These are phyloP conservation scores for Tipula confusa DNA, from an alignment of 2,888 invertebrate species.

Conservation along the genomic window DNA sequence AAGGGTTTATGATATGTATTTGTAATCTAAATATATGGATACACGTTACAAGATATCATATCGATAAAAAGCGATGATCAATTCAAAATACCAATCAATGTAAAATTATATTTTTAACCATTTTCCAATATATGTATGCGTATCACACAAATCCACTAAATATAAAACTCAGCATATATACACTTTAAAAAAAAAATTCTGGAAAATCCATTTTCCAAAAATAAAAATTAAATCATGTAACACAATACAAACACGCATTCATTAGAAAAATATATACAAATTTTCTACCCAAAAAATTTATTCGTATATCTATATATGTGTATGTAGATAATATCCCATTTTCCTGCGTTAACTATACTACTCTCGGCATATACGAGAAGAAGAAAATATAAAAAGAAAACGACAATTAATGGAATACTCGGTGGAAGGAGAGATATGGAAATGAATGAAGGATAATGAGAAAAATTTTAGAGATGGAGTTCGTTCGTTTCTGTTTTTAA, in stretches of 20 bases:
- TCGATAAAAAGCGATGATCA: not conserved
- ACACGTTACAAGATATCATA: not conserved
- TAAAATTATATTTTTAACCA: constrained; percentile 17
- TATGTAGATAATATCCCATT: not conserved
- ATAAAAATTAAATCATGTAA: constrained; percentile 1
- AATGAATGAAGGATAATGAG: constrained; percentile 25
- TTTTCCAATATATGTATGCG: not conserved
- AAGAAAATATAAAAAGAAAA: constrained; percentile 5
- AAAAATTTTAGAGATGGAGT: constrained; percentile 25
- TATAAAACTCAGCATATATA: not conserved
- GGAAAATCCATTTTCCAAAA: constrained; percentile 3
- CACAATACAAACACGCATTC: constrained; percentile 20
- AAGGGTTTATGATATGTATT: not conserved
- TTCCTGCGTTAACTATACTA: constrained; percentile 15
- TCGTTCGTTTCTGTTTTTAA: not conserved
- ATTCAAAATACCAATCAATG: not conserved
- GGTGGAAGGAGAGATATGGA: not conserved
- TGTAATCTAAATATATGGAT: not conserved
- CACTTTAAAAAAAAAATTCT: not conserved
- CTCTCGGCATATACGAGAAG: not conserved
- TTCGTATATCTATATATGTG: not conserved
- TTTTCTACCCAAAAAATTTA: not conserved
- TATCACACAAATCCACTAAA: not conserved
- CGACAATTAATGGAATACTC: not conserved
- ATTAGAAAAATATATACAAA: constrained; percentile 15